Evolutionary conservation across 2,113 vertebrate species (phyloP).

Genomic region (Lepidothrix coronata): DNA sequence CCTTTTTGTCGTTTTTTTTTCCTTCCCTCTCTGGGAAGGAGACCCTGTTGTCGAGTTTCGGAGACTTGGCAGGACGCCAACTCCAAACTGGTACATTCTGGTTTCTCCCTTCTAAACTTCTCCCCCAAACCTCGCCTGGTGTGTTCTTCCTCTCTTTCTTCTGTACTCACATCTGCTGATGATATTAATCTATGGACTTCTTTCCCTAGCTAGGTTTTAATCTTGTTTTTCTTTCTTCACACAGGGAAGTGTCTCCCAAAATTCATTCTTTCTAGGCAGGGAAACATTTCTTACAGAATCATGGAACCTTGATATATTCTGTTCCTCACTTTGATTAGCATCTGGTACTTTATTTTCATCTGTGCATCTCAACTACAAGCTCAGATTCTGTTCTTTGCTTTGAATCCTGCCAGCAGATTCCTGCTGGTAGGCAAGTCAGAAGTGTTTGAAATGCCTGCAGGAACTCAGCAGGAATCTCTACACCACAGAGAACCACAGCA

Average conservation of each 20-base stretch:
- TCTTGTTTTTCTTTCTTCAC: not conserved
- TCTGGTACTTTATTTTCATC: not conserved
- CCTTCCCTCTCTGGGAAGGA: too few relatives aligned
- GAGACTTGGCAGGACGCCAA: too few relatives aligned
- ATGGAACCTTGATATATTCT: not conserved
- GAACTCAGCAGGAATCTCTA: not conserved
- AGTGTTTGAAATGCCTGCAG: not conserved
- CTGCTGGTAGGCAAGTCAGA: not conserved
- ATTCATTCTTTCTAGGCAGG: not conserved
- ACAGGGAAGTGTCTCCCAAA: not conserved
- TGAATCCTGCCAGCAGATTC: not conserved
- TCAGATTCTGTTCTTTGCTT: not conserved
- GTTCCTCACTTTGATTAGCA: constrained; percentile 27
- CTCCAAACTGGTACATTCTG: too few relatives aligned
- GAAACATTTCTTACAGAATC: not conserved
- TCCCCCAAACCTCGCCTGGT: not conserved
- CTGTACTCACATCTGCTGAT: not conserved
- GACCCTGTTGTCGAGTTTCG: too few relatives aligned
- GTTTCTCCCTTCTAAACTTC: not conserved
- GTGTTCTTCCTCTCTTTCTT: not conserved
- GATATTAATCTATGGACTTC: not conserved
- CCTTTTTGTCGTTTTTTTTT: too few relatives aligned
- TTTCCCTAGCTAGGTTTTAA: not conserved
- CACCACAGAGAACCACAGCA: not conserved
- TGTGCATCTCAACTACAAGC: not conserved